These are phyloP conservation scores for Erythrocebus patas DNA, from an alignment of 2,113 vertebrate species.

Conservation along the genomic window DNA sequence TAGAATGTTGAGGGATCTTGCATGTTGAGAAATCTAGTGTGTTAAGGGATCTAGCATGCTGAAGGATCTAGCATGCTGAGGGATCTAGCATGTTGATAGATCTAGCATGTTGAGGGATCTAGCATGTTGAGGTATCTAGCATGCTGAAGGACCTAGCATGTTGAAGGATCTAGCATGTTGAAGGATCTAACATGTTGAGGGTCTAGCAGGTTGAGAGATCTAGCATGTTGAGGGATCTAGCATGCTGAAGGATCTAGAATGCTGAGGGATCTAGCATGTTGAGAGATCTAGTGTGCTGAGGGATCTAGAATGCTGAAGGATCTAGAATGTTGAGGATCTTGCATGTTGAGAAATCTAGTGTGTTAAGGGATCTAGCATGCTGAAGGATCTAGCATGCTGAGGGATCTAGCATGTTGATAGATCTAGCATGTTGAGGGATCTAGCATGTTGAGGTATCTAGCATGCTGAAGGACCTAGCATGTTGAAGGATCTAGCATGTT, in stretches of 20 bases:
- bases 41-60: fast-evolving
- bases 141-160: no score
- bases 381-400: fast-evolving
- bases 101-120: no score
- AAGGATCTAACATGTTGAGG: fast-evolving
- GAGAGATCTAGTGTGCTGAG: fast-evolving
- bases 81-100: no score
- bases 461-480: no score
- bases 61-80: fast-evolving
- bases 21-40: no score
- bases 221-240: fast-evolving
- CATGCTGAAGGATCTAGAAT: fast-evolving
- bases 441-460: no score
- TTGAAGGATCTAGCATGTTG: background rate
- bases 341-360: no score
- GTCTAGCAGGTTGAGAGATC: fast-evolving
- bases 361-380: no score
- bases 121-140: fast-evolving
- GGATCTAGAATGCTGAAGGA: fast-evolving
- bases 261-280: no score
- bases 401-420: fast-evolving
- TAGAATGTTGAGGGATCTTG: background rate
- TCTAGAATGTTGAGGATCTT: no score
- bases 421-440: fast-evolving
- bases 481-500: fast-evolving